Base-by-base conservation (phyloP, 2,888 invertebrate species). In the Hartigia nigra region DNA sequence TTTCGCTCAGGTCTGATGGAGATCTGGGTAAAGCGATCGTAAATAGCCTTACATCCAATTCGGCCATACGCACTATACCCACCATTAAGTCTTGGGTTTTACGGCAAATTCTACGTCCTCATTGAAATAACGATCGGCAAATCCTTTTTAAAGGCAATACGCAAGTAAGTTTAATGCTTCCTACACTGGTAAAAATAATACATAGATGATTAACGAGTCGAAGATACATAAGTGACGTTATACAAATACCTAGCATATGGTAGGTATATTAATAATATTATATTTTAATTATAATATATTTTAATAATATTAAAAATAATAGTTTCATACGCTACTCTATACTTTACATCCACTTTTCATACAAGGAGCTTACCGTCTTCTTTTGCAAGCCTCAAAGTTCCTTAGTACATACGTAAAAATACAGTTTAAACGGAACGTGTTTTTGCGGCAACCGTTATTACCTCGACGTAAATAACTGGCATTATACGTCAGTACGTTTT, bases 401-500 rank as follows among this genome's bases (percentile, higher is more conserved):
- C 55, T 55, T 55, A 9, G 55, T 23, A 23, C 23, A 9, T 55
- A 23, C 55, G 55, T 55, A 5, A 9, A 39, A 14, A 23, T 23
- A 9, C 55, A 55, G 55, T 23, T 55, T 55, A 55, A 55, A 55
- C 55, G 55, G 55, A 55, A 55, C 55, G 55, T 55, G 55, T 55
- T 55, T 55, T 55, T 55, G 55, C 55, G 55, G 55, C 23, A 55
- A 23, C 55, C 23, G 55, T 55, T 55, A 55, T 55, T 55, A 55
- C 55, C 55, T 55, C 55, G 55, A 55, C 55, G 55, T 55, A 79
- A 80, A 82, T 84, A 70, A 80, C 81, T 76, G 78, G 69, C 77
- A 84, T 84, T 81, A 81, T 78, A 55, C 23, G 55, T 55, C 55
- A 55, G 55, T 55, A 55, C 55, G 55, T 55, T 55, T 55, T 55